Percentiles rank a stretch among this genome's conserved stretches.
Conservation (phyloP, 2,113 vertebrate species). For the Scomber colias region DNA sequence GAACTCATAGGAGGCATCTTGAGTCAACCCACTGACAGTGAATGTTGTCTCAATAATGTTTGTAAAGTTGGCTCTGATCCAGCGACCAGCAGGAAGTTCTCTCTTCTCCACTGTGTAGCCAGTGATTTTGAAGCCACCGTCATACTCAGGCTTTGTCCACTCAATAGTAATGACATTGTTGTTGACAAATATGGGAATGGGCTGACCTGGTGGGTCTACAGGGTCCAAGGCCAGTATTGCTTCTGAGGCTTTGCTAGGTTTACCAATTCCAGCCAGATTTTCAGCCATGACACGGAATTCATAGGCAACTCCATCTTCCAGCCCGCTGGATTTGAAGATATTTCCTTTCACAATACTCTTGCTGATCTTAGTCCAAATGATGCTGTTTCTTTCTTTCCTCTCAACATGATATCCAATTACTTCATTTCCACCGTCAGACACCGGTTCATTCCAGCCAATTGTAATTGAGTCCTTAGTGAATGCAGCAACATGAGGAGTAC, state of each 20-base stretch:
- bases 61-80: constrained; percentile 97
- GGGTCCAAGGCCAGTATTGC: constrained; percentile 94
- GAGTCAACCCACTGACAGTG: constrained; percentile 95
- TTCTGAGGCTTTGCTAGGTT: constrained; percentile 96
- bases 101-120: constrained; percentile 96
- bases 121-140: constrained; percentile 98
- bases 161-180: constrained; percentile 93
- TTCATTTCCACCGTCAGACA: constrained; percentile 95
- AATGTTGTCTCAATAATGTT: constrained; percentile 97
- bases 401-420: constrained; percentile 97
- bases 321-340: constrained; percentile 93
- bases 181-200: constrained; percentile 90
- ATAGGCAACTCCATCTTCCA: constrained; percentile 95
- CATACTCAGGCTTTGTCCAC: constrained; percentile 97
- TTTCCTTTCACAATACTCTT: constrained; percentile 92
- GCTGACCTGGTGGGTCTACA: constrained; percentile 96
- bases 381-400: constrained; percentile 96
- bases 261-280: constrained; percentile 97
- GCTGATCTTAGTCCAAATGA: constrained; percentile 95
- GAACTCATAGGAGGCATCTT: constrained; percentile 96
- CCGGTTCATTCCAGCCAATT: constrained; percentile 96
- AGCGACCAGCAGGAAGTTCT: constrained; percentile 94
- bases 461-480: constrained; percentile 97
- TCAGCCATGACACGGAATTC: constrained; percentile 97
- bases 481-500: constrained; percentile 92